These are phyloP conservation scores for Aricia agestis DNA, from an alignment of 1,140 invertebrate species.

Conservation along the genomic window DNA sequence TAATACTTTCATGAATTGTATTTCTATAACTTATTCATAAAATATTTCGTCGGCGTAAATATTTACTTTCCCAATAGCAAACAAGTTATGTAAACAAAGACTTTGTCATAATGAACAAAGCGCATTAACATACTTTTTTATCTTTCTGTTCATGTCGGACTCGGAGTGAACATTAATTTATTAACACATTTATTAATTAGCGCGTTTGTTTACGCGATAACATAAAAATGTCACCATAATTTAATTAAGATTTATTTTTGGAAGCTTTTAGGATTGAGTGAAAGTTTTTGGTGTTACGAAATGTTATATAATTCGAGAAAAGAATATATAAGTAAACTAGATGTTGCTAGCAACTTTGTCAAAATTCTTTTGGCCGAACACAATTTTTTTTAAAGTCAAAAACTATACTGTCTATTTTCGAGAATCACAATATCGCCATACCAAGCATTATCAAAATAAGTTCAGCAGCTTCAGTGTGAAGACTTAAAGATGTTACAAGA, in stretches of 20 bases:
- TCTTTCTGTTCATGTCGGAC: constrained; percentile 18
- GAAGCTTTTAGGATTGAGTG: background rate
- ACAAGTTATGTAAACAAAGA: constrained; percentile 12
- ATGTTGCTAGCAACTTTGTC: background rate
- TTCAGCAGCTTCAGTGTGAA: no score
- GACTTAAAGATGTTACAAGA: no score
- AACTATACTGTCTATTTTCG: no score
- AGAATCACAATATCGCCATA: no score
- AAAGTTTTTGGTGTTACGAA: background rate
- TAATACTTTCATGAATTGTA: no score
- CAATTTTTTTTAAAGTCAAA: no score
- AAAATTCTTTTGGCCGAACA: no score
- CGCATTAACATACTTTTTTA: constrained; percentile 21
- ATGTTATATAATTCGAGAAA: background rate
- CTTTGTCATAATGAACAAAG: constrained; percentile 16
- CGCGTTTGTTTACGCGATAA: constrained; percentile 12
- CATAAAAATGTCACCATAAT: constrained; percentile 8
- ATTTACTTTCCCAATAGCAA: constrained; percentile 1
- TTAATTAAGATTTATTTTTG: constrained; percentile 12
- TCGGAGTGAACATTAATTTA: constrained; percentile 18
- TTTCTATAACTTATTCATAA: no score
- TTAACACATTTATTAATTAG: constrained; percentile 18
- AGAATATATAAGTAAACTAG: background rate
- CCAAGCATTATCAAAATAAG: no score
- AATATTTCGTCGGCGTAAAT: background rate